These are phyloP conservation scores for Turdus rufiventris DNA, from an alignment of 2,113 vertebrate species.

Conservation along the genomic window DNA sequence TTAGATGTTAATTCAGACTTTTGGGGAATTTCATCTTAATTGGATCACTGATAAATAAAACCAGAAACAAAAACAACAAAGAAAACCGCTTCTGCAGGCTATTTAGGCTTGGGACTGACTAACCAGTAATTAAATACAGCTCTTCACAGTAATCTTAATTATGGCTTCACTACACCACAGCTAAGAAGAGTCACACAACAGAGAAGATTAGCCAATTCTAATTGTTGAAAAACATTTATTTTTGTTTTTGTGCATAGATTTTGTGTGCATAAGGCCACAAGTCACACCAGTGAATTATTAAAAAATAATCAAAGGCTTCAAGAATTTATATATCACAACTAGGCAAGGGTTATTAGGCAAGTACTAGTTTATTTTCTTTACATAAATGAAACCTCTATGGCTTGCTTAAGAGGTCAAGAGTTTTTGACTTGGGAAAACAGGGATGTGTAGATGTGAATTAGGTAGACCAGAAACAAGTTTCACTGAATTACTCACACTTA, in stretches of 20 bases:
- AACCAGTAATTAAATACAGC: constrained; percentile 55
- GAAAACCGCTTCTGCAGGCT: constrained; percentile 12
- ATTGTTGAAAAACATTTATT: constrained; percentile 14
- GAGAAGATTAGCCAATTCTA: constrained; percentile 38
- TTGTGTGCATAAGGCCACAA: background rate
- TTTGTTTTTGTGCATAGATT: constrained; percentile 16
- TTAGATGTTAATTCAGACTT: constrained; percentile 4
- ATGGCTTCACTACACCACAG: background rate
- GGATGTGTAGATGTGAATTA: background rate
- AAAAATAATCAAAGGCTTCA: background rate
- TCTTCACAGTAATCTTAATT: constrained; percentile 44
- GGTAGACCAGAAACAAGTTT: background rate
- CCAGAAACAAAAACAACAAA: background rate
- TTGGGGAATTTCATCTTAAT: background rate
- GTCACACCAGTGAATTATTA: background rate
- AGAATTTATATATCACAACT: background rate
- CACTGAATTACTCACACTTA: background rate
- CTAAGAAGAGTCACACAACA: constrained; percentile 24
- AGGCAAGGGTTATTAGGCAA: background rate
- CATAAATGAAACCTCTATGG: background rate
- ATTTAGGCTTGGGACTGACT: constrained; percentile 46
- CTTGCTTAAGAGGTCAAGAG: background rate
- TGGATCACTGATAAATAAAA: constrained; percentile 26
- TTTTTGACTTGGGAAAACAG: background rate
- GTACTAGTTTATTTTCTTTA: background rate